Evolutionary conservation across 1,140 invertebrate genomes (phyloP).

Genomic region (Lordiphosa clarofinis): DNA sequence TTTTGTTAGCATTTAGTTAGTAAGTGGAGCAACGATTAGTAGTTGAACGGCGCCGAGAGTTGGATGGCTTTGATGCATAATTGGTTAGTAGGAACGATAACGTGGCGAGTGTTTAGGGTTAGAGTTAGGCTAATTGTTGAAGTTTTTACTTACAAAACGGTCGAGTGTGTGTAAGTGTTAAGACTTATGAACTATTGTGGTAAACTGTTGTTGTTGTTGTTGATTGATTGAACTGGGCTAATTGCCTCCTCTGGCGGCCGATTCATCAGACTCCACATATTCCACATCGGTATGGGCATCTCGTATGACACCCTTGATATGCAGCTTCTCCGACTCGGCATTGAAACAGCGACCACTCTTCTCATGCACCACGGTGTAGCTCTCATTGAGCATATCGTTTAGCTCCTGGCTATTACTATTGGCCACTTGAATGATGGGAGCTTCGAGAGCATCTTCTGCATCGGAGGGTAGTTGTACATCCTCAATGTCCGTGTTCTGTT

Average conservation of each 20-base stretch:
- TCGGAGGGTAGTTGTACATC: constrained; percentile 81
- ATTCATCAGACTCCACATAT: constrained; percentile 80
- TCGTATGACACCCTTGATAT: constrained; percentile 80
- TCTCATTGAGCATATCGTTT: constrained; percentile 78
- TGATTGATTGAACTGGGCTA: constrained; percentile 33
- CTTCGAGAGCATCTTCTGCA: constrained; percentile 77
- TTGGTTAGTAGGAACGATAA: constrained; percentile 54
- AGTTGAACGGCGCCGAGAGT: constrained; percentile 51
- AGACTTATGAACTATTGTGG: constrained; percentile 61
- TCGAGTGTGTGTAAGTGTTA: constrained; percentile 58
- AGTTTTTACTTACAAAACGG: constrained; percentile 72
- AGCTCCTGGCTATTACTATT: constrained; percentile 63
- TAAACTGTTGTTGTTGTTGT: constrained; percentile 21
- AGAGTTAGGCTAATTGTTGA: constrained; percentile 44
- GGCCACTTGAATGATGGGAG: constrained; percentile 26
- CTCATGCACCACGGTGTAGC: constrained; percentile 80
- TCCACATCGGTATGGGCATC: constrained; percentile 81
- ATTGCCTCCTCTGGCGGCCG: constrained; percentile 65
- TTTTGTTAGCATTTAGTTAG: constrained; percentile 49
- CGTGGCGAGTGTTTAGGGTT: no score
- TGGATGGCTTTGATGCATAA: constrained; percentile 21
- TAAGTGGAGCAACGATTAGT: constrained; percentile 36
- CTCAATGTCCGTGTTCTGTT: constrained; percentile 81
- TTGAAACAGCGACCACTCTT: constrained; percentile 78
- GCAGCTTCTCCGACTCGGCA: constrained; percentile 79